Evolutionary conservation across 35 echinoderm and acorn worm species (phyloP), one percentile per base, ranked within the genome.

Genomic region (Heliocidaris erythrogramma): DNA sequence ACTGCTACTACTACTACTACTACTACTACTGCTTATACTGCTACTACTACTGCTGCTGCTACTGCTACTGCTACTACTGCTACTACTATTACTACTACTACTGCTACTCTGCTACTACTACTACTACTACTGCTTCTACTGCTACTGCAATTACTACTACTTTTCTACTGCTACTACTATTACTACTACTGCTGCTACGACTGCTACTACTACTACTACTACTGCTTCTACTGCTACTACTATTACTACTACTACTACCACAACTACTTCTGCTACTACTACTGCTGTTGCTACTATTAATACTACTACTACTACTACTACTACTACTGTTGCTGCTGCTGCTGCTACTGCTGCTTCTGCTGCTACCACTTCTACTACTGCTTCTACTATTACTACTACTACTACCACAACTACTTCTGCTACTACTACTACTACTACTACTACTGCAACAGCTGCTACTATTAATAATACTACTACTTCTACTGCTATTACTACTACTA

Each of bases 341-440:
- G 42, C 87, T 89, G 42, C 87, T 14, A 89, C 87, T 89, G 42
- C 87, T 88, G 1, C 29, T 32, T 0, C 86, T 88, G 32, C 32
- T 47, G 31, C 87, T 89, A 89, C 31, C 42, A 89, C 87, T 89
- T 47, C 87, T 14, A 89, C 87, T 89, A 89, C 87, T 88, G 1
- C 29, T 32, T 0, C 86, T 88, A 88, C 86, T 31, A 88, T 30
- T 32, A 88, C 86, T 88, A 32, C 30, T 32, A 88, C 86, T 88
- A 88, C 86, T 88, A 88, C 30, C 13, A 32, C 86, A 42, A 31
- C 86, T 88, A 32, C 29, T 88, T 5, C 86, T 88, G 9, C 86
- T 88, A 32, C 86, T 32, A 88, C 86, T 88, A 88, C 30, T 32
- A 10, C 29, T 88, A 9, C 30, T 32, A 4, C 47, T 88, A 32